Conservation (phyloP, 2,113 vertebrate species). For the Misgurnus mizolepis region DNA sequence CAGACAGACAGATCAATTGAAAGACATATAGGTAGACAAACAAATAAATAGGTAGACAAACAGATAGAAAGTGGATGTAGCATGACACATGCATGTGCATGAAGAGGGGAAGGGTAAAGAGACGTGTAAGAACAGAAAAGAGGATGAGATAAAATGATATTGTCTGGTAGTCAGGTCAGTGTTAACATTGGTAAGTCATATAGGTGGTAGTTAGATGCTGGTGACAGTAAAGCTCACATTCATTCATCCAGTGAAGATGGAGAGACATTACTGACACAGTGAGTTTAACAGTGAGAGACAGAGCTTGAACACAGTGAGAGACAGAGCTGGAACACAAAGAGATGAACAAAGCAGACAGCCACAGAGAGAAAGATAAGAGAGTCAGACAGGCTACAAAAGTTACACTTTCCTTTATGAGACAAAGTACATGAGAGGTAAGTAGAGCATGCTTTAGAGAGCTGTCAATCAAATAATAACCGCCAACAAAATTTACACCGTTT, state of each 20-base stretch:
- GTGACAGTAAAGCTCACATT: neutral
- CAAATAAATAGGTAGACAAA: no score
- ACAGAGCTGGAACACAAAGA: conserved; percentile 12
- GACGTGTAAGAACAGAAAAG: neutral
- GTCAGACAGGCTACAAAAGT: conserved; percentile 8
- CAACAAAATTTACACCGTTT: neutral
- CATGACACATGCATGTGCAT: neutral
- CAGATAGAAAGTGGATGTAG: no score
- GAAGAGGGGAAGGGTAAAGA: neutral
- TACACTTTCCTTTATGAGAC: neutral
- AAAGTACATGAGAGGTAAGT: neutral
- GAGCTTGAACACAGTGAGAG: conserved; percentile 8
- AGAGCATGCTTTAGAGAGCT: neutral
- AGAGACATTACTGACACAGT: conserved; percentile 13
- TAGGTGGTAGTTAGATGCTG: conserved; percentile 7
- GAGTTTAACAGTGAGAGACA: conserved; percentile 34
- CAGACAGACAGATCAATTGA: no score
- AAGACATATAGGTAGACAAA: no score
- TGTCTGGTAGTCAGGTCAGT: conserved; percentile 27
- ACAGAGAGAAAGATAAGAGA: neutral
- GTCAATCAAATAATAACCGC: neutral
- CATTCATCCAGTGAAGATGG: conserved; percentile 8
- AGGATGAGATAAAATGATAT: neutral
- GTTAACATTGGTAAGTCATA: conserved; percentile 13
- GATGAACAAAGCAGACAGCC: conserved; percentile 38